Evolutionary conservation across 2,113 vertebrate genomes (phyloP), one percentile per base, ranked within the genome.

Genomic region (Peromyscus leucopus): DNA sequence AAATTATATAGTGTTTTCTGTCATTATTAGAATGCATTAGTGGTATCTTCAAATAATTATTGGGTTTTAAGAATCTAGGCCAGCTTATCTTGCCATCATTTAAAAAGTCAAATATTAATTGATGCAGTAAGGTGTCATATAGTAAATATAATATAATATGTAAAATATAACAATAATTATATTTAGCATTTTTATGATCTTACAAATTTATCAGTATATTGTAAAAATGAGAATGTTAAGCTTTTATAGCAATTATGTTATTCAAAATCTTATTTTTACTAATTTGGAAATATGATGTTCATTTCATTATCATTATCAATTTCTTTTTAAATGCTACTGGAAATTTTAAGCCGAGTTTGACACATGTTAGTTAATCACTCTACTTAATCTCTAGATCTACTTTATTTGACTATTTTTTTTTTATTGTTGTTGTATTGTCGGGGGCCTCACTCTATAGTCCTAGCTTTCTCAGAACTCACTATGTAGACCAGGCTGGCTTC

Each of bases 41-140:
- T 82, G 28, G 55, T 96, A 4, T 28, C 51, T 63, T 89, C 17
- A 89, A 78, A 83, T 89, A 82, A 31, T 76, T 61, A 12, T 17
- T 93, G 11, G 5, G 9, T 82, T 55, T 48, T 93, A 91, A 79
- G 61, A 80, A 63, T 93, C 65, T 80, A 55, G 36, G 19, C 0
- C 21, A 94, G 55, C 71, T 95, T 96, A 11, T 26, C 57, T 51
- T 26, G 2, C 33, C 9, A 76, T 89, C 88, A 89, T 91, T 93
- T 39, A 89, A 96, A 93, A 94, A 89, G 6, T 72, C 10, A 90
- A 63, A 86, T 67, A 17, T 5, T 80, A 85, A 65, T 89, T 91
- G 79, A 82, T n/a, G 6, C 10, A 22, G 0, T 83, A 39, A 24
- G 55, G 10, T 7, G 1, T 5, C 4, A 57, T 59, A n/a, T 65